Evolutionary conservation across 2,888 invertebrate species (phyloP).

Genomic region (Cheilosia impressa): DNA sequence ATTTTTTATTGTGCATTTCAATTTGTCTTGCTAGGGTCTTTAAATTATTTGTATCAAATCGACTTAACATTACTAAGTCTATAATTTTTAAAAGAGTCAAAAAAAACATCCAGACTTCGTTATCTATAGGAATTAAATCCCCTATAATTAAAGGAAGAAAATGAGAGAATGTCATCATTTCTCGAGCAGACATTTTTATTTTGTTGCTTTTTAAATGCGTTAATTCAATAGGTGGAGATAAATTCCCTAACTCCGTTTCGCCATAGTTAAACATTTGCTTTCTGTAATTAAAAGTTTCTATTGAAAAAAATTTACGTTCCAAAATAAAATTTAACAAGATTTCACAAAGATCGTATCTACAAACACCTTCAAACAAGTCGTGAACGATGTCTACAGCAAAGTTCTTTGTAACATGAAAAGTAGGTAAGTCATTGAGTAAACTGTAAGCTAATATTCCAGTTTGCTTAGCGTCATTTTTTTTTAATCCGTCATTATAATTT

Average conservation of each 20-base stretch:
- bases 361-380: slow-evolving; percentile 69
- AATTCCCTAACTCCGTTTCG: slow-evolving; percentile 21
- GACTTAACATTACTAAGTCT: slow-evolving; percentile 21
- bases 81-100: slow-evolving; percentile 21
- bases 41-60: slow-evolving; percentile 31
- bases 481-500: slow-evolving; percentile 7
- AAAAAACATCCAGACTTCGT: slow-evolving; percentile 32
- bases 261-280: slow-evolving; percentile 66
- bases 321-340: slow-evolving; percentile 45
- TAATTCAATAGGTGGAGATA: slow-evolving; percentile 20
- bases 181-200: slow-evolving; percentile 49
- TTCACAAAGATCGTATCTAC: slow-evolving; percentile 59
- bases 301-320: slow-evolving; percentile 44
- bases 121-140: slow-evolving; percentile 19
- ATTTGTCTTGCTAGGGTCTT: not conserved
- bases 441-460: slow-evolving; percentile 51
- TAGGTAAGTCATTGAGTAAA: slow-evolving; percentile 48
- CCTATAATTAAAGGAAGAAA: slow-evolving; percentile 57
- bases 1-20: not conserved
- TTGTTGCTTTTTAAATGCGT: slow-evolving; percentile 24
- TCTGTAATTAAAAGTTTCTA: slow-evolving; percentile 57
- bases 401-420: slow-evolving; percentile 63
- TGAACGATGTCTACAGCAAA: slow-evolving; percentile 63
- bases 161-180: slow-evolving; percentile 52
- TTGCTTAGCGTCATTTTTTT: slow-evolving; percentile 37